These are phyloP conservation scores for Azorinus chamasolen DNA, from an alignment of 2,888 invertebrate species.

Conservation along the genomic window DNA sequence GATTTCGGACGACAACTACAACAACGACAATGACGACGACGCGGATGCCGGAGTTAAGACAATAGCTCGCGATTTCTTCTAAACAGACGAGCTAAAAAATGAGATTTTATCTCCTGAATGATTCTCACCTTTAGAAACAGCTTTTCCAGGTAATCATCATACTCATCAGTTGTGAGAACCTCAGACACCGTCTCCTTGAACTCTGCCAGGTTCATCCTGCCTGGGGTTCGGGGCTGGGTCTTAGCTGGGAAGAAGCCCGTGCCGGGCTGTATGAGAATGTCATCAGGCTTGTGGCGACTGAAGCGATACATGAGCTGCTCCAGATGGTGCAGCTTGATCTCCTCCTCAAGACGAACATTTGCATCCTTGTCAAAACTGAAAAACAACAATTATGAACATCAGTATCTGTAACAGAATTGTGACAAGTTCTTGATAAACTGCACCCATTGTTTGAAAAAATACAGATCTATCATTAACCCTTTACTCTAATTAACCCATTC, in stretches of 20 bases:
- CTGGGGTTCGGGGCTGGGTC: constrained; percentile 78
- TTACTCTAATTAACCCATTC: too few species aligned
- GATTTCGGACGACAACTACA: too few species aligned
- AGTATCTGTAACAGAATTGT: too few species aligned
- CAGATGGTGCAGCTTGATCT: constrained; percentile 84
- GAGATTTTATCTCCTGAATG: too few species aligned
- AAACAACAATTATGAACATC: constrained; percentile 1
- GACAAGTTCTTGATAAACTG: too few species aligned
- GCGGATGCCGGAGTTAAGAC: too few species aligned
- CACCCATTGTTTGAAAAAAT: too few species aligned
- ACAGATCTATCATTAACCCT: too few species aligned
- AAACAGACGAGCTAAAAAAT: too few species aligned
- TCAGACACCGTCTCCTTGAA: constrained; percentile 83
- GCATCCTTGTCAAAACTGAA: constrained; percentile 80
- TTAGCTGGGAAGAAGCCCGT: constrained; percentile 79
- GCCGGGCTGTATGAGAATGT: constrained; percentile 74
- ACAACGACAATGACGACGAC: too few species aligned
- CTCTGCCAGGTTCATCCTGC: constrained; percentile 83
- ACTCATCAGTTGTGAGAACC: constrained; percentile 82
- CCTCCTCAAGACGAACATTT: constrained; percentile 83
- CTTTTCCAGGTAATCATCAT: constrained; percentile 84
- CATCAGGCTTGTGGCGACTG: constrained; percentile 77
- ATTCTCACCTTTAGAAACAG: constrained; percentile 85
- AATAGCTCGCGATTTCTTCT: too few species aligned
- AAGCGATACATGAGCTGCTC: constrained; percentile 83